Base-by-base conservation (phyloP, 1,140 invertebrate genomes). In the Rhagoletis zephyria region DNA sequence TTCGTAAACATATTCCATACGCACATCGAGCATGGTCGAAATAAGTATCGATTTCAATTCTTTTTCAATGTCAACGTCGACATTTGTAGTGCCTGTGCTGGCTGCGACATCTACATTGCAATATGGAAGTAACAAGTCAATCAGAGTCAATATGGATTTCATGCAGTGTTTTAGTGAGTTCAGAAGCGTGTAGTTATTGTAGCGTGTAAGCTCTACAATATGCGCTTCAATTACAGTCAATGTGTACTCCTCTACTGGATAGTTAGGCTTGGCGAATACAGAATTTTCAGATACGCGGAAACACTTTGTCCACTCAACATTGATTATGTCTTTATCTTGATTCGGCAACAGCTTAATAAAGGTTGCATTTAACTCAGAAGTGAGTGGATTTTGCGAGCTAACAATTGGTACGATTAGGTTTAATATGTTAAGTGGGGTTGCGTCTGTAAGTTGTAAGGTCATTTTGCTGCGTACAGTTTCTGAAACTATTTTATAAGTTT, bases 1-100 rank as follows among this genome's bases (percentile, higher is more conserved):
- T 10, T 96, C 95, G 87, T 95, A 94, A n/a, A 97, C 90, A 90
- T 95, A 96, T 90, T 97, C 96, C 9, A 95, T 96, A 10, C 96
- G 94, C 30, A 95, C 94, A 91, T 97, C 97, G 90, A 97, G 94
- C 45, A 96, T 95, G n/a, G 97, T 93, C 0, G 96, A 95, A 65
- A 96, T 95, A 6, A 97, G 91, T 45, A 97, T 94, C 70, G 95
- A 94, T 87, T 93, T 92, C 6, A 93, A 65, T 85, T 91, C 89
- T 14, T 91, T 70, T 48, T 87, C 64, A 14, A 77, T 60, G 59
- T 87, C 67, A 5, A 16, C 40, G 12, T 40, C 67, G 19, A 56
- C 48, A 56, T 88, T 85, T 45, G 86, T 70, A 3, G 16, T 48
- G 14, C 70, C 45, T 30, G 70, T 42, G 45, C 45, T 88, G 5